These are phyloP conservation scores for Sanderia malayensis DNA, from an alignment of 30 jellyfish, hydroid and myxozoan species.

Conservation along the genomic window DNA sequence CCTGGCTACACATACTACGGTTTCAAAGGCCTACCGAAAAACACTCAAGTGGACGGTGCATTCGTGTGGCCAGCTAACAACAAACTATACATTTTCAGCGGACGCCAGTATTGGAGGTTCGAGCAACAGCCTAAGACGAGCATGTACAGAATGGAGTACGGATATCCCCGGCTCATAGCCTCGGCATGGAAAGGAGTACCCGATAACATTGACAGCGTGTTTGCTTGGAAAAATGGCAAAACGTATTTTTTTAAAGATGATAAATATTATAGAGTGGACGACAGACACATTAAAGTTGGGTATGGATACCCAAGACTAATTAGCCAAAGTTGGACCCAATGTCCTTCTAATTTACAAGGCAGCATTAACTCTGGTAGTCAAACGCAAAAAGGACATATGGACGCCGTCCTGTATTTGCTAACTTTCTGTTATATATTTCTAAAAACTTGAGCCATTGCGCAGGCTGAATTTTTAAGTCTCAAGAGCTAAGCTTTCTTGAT, in stretches of 20 bases:
- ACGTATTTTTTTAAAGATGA: conserved; percentile 82
- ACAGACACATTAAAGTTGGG: conserved; percentile 16
- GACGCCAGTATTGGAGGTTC: conserved; percentile 64
- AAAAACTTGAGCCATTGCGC: too few species aligned
- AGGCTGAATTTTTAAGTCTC: too few species aligned
- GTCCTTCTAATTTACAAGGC: conserved; percentile 50
- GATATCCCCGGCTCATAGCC: conserved; percentile 59
- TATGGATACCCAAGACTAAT: conserved; percentile 70
- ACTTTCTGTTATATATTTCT: neutral
- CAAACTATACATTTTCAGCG: conserved; percentile 67
- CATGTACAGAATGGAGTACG: conserved; percentile 38
- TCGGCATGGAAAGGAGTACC: conserved; percentile 88
- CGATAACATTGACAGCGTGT: conserved; percentile 65
- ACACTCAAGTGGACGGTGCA: conserved; percentile 63
- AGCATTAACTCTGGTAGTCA: conserved; percentile 5
- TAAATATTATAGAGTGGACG: conserved; percentile 55
- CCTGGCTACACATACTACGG: conserved; percentile 67
- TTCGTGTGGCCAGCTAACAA: conserved; percentile 71
- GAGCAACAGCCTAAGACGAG: conserved; percentile 27
- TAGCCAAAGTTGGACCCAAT: conserved; percentile 52
- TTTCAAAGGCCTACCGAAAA: conserved; percentile 69
- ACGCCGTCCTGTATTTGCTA: neutral
- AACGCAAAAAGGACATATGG: neutral
- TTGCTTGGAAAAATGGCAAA: conserved; percentile 80
- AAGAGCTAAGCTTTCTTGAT: too few species aligned